Percentiles rank a stretch among this genome's conserved stretches.
phyloP scores from a whole-genome alignment of 2,888 invertebrate species.

The Leptinotarsa rubiginosa region DNA sequence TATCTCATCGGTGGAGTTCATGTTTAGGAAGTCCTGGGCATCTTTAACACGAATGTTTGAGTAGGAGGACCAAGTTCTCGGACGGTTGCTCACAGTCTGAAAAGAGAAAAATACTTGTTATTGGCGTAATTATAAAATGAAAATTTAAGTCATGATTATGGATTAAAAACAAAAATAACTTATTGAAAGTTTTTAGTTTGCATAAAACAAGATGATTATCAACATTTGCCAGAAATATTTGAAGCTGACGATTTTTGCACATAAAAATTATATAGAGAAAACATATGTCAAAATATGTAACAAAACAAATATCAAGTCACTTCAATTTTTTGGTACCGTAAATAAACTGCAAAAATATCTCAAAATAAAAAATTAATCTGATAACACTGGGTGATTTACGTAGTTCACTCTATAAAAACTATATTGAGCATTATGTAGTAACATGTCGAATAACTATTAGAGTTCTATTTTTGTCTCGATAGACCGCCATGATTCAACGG shows the following conservation, averaged over 20 bases:
- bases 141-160: neutral
- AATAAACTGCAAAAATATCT: neutral
- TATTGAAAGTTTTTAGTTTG: neutral
- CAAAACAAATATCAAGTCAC: neutral
- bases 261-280: no score
- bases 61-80: conserved; percentile 64
- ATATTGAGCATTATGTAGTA: neutral
- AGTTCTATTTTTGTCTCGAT: conserved; percentile 24
- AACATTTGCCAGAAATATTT: neutral
- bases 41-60: conserved; percentile 60
- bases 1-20: conserved; percentile 63
- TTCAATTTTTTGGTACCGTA: neutral
- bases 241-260: no score
- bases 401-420: neutral
- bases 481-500: conserved; percentile 12
- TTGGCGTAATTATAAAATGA: neutral
- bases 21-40: conserved; percentile 53
- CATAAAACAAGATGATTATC: neutral
- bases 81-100: conserved; percentile 66
- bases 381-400: conserved; percentile 22
- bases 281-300: neutral
- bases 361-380: neutral
- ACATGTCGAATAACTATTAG: conserved; percentile 14
- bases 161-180: neutral
- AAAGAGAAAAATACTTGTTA: conserved; percentile 52